phyloP scores from a whole-genome alignment of 92 coral and sea anemone species.

The Zoanthus gigantus region DNA sequence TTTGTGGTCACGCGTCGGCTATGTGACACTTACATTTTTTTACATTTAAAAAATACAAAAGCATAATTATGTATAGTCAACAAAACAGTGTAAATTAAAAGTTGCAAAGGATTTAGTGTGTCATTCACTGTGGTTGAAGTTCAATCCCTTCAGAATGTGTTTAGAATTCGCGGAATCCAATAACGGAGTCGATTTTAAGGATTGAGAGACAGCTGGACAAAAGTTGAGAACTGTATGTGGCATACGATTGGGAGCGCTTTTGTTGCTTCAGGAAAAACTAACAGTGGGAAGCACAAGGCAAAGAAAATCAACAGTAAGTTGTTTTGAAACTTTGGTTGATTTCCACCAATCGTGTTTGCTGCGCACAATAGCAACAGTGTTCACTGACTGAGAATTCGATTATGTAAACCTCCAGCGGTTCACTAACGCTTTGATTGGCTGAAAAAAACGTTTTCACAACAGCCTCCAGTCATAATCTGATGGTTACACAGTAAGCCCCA shows the following conservation, averaged over 20 bases:
- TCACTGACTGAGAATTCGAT: slow-evolving; percentile 77
- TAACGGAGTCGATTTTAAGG: slow-evolving; percentile 20
- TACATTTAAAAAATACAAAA: slow-evolving; percentile 17
- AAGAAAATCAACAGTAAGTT: slow-evolving; percentile 62
- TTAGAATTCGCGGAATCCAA: slow-evolving; percentile 45
- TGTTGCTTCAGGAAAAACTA: slow-evolving; percentile 75
- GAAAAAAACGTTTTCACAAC: slow-evolving; percentile 64
- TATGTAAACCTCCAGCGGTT: slow-evolving; percentile 80
- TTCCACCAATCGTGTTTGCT: slow-evolving; percentile 66
- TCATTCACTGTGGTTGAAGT: slow-evolving; percentile 35
- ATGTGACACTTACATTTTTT: slow-evolving; percentile 35
- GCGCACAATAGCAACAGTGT: slow-evolving; percentile 62
- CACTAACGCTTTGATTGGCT: slow-evolving; percentile 68
- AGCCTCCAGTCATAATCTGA: slow-evolving; percentile 79
- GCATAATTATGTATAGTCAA: slow-evolving; percentile 64
- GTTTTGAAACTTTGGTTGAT: slow-evolving; percentile 43
- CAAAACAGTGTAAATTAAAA: slow-evolving; percentile 65
- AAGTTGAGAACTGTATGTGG: slow-evolving; percentile 56
- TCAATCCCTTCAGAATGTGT: slow-evolving; percentile 27
- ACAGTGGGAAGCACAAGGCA: slow-evolving; percentile 68
- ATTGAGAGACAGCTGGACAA: slow-evolving; percentile 9
- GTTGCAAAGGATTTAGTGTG: slow-evolving; percentile 41
- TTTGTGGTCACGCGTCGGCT: slow-evolving; percentile 30
- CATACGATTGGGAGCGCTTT: slow-evolving; percentile 64
- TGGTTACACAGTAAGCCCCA: slow-evolving; percentile 74